A percentile compares a stretch with the other conserved stretches of the same genome.
phyloP scores from a whole-genome alignment of 2,797 vertebrate genomes.

The Chaenodraco wilsoni region DNA sequence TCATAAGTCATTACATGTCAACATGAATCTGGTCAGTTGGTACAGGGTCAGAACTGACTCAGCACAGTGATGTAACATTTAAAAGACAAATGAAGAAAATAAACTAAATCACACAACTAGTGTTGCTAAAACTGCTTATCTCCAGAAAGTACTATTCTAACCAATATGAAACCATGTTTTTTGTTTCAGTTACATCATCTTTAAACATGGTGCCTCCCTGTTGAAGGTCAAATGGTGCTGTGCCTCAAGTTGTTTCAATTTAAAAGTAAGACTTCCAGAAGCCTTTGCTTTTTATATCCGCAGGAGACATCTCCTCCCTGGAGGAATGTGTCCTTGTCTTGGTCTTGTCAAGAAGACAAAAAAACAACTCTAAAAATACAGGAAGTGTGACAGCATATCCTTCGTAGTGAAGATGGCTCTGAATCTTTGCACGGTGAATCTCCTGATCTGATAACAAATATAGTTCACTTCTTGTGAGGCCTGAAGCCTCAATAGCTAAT shows the following conservation, averaged over 20 bases:
- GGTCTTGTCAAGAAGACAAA: constrained; percentile 16
- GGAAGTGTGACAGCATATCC: neutral
- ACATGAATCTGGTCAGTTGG: neutral
- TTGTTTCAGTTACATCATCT: neutral
- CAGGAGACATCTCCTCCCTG: constrained; percentile 25
- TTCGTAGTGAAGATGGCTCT: neutral
- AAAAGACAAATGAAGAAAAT: neutral
- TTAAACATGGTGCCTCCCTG: neutral
- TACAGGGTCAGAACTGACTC: neutral
- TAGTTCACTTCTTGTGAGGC: neutral
- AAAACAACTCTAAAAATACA: constrained; percentile 45
- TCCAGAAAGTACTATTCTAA: neutral
- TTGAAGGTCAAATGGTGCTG: neutral
- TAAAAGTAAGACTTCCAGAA: constrained; percentile 10
- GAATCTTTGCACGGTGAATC: neutral
- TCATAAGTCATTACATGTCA: neutral
- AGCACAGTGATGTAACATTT: neutral
- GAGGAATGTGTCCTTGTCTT: constrained; percentile 51
- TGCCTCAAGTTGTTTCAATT: neutral
- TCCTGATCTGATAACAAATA: neutral
- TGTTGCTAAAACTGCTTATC: neutral
- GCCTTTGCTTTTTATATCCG: constrained; percentile 34
- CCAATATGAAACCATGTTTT: neutral
- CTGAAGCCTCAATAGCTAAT: neutral
- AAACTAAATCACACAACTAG: neutral